These are phyloP conservation scores for Ceratina calcarata DNA, from an alignment of 1,140 invertebrate genomes.

Conservation along the genomic window DNA sequence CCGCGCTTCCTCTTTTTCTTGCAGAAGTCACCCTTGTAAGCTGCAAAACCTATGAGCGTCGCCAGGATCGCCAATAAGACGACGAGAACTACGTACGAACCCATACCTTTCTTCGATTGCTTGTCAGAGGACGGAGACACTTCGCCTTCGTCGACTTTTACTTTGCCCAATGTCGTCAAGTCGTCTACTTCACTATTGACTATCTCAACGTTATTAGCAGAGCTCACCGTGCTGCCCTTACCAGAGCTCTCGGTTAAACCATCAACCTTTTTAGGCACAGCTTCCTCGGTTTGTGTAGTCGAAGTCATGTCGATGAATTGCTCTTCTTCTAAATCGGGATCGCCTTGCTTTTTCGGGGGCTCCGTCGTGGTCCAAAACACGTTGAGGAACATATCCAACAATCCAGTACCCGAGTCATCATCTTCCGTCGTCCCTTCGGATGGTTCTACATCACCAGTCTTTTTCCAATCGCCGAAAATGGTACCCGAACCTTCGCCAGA, in stretches of 20 bases:
- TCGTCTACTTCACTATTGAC: background rate
- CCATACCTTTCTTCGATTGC: slow-evolving; percentile 75
- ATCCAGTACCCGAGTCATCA: slow-evolving; percentile 42
- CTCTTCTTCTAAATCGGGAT: slow-evolving; percentile 70
- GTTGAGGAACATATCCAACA: slow-evolving; percentile 45
- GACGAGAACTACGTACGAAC: slow-evolving; percentile 75
- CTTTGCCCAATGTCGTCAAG: slow-evolving; percentile 33
- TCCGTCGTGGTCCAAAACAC: slow-evolving; percentile 39
- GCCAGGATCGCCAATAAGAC: slow-evolving; percentile 70
- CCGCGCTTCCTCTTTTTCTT: slow-evolving; percentile 69
- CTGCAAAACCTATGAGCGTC: slow-evolving; percentile 73
- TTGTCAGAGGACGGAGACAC: slow-evolving; percentile 59
- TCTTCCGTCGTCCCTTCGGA: background rate
- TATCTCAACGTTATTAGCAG: background rate
- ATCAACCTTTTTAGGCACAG: background rate
- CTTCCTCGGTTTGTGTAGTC: slow-evolving; percentile 14
- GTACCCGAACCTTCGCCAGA: slow-evolving; percentile 75
- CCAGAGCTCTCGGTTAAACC: background rate
- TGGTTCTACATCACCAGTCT: background rate
- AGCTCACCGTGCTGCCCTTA: background rate
- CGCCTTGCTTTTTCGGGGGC: slow-evolving; percentile 58
- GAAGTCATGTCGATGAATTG: slow-evolving; percentile 64
- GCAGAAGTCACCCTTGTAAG: slow-evolving; percentile 77
- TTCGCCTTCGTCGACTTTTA: slow-evolving; percentile 35
- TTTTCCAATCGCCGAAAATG: slow-evolving; percentile 61